A percentile compares a stretch with the other conserved stretches of the same genome.
These are phyloP conservation scores for Toxotes lorentzi DNA, from an alignment of 2,797 vertebrate species.

Conservation along the genomic window DNA sequence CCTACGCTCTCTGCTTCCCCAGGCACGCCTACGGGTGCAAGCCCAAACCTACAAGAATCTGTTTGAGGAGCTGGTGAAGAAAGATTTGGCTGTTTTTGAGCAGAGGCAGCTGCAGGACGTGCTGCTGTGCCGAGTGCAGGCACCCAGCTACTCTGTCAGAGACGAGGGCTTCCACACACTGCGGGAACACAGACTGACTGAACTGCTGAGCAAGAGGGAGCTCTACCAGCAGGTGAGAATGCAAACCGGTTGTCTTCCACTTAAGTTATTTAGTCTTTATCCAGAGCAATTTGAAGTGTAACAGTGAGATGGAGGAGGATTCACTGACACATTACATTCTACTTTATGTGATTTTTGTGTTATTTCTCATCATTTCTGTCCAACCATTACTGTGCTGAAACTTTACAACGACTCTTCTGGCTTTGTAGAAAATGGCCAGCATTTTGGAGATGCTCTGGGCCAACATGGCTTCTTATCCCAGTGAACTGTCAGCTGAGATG, in stretches of 20 bases:
- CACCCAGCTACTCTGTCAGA: constrained; percentile 26
- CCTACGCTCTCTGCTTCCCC: neutral
- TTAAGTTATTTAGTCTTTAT: neutral
- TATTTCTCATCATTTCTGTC: neutral
- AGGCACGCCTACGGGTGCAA: constrained; percentile 46
- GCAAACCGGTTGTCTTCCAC: neutral
- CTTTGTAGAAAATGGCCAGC: constrained; percentile 81
- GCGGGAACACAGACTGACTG: constrained; percentile 65
- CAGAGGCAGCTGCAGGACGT: constrained; percentile 79
- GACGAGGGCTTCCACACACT: constrained; percentile 52
- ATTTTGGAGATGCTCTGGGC: constrained; percentile 78
- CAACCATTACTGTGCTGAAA: neutral
- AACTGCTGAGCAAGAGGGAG: constrained; percentile 74
- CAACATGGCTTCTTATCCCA: constrained; percentile 64
- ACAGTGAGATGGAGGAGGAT: neutral
- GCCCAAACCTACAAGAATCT: constrained; percentile 38
- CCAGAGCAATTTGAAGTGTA: neutral
- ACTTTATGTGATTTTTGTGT: neutral
- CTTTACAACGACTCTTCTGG: neutral
- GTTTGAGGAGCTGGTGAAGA: constrained; percentile 68
- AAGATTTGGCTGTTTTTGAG: constrained; percentile 75
- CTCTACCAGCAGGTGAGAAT: constrained; percentile 74
- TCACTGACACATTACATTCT: neutral
- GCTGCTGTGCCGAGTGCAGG: constrained; percentile 60
- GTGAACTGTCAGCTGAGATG: constrained; percentile 75